Evolutionary conservation across 30 jellyfish, hydroid and myxozoan genomes (phyloP), one percentile per base, ranked within the genome.

Genomic region (Cassiopea xamachana): DNA sequence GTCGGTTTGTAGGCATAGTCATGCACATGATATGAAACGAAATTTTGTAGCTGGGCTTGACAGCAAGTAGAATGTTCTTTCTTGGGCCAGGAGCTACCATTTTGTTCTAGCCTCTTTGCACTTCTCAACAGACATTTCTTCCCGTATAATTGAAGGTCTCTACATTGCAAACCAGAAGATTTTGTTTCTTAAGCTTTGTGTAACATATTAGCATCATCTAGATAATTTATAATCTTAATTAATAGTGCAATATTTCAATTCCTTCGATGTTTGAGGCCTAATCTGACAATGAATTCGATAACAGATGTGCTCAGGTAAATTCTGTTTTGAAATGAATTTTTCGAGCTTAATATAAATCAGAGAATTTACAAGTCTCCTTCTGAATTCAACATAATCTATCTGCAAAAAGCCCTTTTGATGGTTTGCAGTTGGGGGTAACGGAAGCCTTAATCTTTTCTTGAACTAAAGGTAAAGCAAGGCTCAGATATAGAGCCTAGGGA

Each of bases 401-500:
- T 16, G 15, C 43, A 64, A 64, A 14, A 2, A 2, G 0, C 19
- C 2, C 6, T 64, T 14, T 7, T 5, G 2, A 64, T 2, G 8
- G 74, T 5, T 5, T 64, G 2, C 6, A 2, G 2, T 9, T 64
- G 8, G 74, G 74, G 43, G 43, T 64, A 64, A 27, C 74, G 74
- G 74, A 5, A 71, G 12, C n/a, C 80, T 71, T 14, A 39, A 55
- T 15, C 80, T 19, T 67, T 18, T 2, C 6, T 43, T 18, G 15
- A 71, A 2, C n/a, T 55, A 71, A 71, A 27, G 80, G 43, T 12
- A 16, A 71, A 8, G 58, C 2, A 71, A 14, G 55, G 58, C 3
- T 71, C 80, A 71, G 27, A 71, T 43, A 71, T 71, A 71, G 80
- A 71, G 2, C 51, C 55, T 71, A 71, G 27, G 51, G 60, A 59